Evolutionary conservation across 1,140 invertebrate species (phyloP).

Genomic region (Halesus radiatus): DNA sequence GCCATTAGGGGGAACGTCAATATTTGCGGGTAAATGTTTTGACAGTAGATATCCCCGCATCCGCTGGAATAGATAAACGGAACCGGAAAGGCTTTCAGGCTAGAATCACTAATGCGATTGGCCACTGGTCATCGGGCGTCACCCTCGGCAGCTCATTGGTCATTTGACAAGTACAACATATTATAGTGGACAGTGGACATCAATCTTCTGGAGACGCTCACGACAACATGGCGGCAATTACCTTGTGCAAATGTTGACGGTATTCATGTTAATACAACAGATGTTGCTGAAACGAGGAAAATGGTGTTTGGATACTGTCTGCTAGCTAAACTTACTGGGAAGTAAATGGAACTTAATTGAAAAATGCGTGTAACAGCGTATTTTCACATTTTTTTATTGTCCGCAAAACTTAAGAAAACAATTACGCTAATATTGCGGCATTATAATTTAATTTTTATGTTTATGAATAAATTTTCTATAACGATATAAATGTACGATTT

Average conservation of each 20-base stretch:
- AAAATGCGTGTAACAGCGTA: too few relatives aligned
- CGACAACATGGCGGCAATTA: slow-evolving; percentile 22
- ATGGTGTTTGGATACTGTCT: neutral
- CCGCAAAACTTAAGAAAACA: too few relatives aligned
- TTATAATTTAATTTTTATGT: too few relatives aligned
- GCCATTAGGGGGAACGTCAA: slow-evolving; percentile 7
- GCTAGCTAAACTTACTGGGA: too few relatives aligned
- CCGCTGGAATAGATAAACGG: slow-evolving; percentile 13
- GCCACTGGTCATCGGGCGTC: neutral
- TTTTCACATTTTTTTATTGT: too few relatives aligned
- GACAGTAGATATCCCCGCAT: neutral
- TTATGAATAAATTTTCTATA: too few relatives aligned
- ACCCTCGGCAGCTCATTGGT: neutral
- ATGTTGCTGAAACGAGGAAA: neutral
- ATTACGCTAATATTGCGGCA: too few relatives aligned
- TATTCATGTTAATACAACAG: slow-evolving; percentile 14
- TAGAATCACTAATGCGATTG: slow-evolving; percentile 24
- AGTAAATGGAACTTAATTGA: too few relatives aligned
- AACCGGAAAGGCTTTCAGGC: neutral
- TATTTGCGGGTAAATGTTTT: slow-evolving; percentile 31
- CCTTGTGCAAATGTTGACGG: slow-evolving; percentile 8
- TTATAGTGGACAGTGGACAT: neutral
- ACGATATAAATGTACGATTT: too few relatives aligned
- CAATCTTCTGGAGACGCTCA: slow-evolving; percentile 18
- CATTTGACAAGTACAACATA: slow-evolving; percentile 7